Percentiles rank a stretch among this genome's conserved stretches.
phyloP scores from a whole-genome alignment of 2,888 invertebrate genomes.

The Macrosiphum euphorbiae region DNA sequence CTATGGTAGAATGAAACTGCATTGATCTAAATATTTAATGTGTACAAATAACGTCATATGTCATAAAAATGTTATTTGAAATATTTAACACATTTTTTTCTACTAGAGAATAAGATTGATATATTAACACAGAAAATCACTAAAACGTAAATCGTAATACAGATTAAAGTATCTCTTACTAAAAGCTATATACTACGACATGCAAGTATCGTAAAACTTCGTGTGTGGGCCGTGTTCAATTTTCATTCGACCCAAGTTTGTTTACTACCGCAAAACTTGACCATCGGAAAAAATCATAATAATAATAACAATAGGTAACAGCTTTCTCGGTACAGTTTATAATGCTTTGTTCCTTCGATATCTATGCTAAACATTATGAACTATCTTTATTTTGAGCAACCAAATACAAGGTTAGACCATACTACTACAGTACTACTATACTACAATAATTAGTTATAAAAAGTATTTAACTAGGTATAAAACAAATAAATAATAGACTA shows the following conservation, averaged over 20 bases:
- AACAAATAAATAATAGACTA: too few relatives aligned
- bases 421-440: too few relatives aligned
- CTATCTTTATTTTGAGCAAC: neutral
- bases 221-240: neutral
- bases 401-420: neutral
- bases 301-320: neutral
- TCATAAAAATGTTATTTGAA: constrained; percentile 14
- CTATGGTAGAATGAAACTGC: neutral
- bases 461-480: too few relatives aligned
- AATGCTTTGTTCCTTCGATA: neutral
- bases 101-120: constrained; percentile 7
- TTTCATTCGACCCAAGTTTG: neutral
- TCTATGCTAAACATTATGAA: neutral
- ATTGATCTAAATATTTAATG: constrained; percentile 19
- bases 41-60: neutral
- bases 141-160: neutral
- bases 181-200: neutral
- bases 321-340: neutral
- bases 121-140: neutral
- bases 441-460: too few relatives aligned
- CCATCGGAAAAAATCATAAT: neutral
- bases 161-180: neutral
- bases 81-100: constrained; percentile 4
- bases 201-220: neutral
- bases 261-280: neutral